A percentile compares a stretch with the other conserved stretches of the same genome.
Conservation (phyloP, 1,140 invertebrate genomes). For the Galleria mellonella region DNA sequence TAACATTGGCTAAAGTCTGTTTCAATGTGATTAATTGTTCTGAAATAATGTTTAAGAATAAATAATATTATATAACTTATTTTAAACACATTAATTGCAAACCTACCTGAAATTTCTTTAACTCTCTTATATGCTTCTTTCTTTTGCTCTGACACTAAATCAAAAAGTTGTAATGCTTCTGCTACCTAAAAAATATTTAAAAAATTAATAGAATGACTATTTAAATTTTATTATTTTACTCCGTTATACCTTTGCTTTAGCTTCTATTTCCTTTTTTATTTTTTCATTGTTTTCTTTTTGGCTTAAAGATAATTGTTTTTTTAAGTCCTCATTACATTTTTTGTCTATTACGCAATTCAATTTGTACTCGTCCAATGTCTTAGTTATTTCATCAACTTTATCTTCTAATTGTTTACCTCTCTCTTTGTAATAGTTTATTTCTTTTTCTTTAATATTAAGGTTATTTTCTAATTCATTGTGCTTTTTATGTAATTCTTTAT, state of each 20-base stretch:
- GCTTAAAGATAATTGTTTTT: conserved; percentile 25
- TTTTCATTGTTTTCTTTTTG: conserved; percentile 45
- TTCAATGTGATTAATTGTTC: conserved; percentile 44
- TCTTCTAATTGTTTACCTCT: conserved; percentile 45
- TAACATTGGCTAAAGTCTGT: conserved; percentile 31
- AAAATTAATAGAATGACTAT: too few relatives aligned
- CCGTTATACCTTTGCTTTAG: conserved; percentile 48
- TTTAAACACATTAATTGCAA: too few relatives aligned
- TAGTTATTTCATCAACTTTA: conserved; percentile 42
- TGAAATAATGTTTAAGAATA: conserved; percentile 23
- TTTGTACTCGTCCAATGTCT: conserved; percentile 43
- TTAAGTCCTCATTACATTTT: conserved; percentile 44
- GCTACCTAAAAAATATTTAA: conserved; percentile 39
- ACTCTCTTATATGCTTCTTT: conserved; percentile 48
- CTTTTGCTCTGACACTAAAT: conserved; percentile 49
- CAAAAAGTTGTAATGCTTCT: conserved; percentile 61
- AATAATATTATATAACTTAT: not conserved
- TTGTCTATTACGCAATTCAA: conserved; percentile 42
- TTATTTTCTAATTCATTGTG: conserved; percentile 35
- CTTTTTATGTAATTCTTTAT: conserved; percentile 54
- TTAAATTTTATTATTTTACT: too few relatives aligned
- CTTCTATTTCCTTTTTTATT: conserved; percentile 51
- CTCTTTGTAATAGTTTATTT: conserved; percentile 53
- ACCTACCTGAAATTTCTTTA: conserved; percentile 38
- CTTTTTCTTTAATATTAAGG: conserved; percentile 41